Evolutionary conservation across 1,140 invertebrate species (phyloP).

Genomic region (Neodiprion lecontei): DNA sequence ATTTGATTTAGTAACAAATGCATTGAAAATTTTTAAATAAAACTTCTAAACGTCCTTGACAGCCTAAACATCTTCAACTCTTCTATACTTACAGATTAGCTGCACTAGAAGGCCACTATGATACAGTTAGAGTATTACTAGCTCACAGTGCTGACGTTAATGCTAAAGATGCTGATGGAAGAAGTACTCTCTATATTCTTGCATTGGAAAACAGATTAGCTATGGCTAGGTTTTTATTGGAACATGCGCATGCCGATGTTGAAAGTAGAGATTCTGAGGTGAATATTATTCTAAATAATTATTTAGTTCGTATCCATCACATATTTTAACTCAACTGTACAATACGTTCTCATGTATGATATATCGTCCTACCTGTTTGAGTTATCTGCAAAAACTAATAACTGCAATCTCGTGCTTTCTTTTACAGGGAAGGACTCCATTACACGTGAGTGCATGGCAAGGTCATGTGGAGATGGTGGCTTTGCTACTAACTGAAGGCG

Average conservation of each 20-base stretch:
- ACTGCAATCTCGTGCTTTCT: slow-evolving; percentile 10
- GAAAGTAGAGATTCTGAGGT: slow-evolving; percentile 90
- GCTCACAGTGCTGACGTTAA: slow-evolving; percentile 85
- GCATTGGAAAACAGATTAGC: slow-evolving; percentile 88
- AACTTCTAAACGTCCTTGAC: slow-evolving; percentile 14
- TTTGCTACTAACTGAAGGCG: slow-evolving; percentile 77
- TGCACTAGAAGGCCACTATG: slow-evolving; percentile 85
- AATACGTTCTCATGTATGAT: no score
- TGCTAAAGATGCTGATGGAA: slow-evolving; percentile 89
- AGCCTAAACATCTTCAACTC: slow-evolving; percentile 25
- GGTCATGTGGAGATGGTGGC: slow-evolving; percentile 90
- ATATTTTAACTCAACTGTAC: no score
- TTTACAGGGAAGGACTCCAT: slow-evolving; percentile 80
- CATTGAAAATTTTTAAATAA: slow-evolving; percentile 10
- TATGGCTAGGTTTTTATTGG: slow-evolving; percentile 83
- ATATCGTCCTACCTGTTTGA: background rate
- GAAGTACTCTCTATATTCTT: slow-evolving; percentile 90
- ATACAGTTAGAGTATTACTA: slow-evolving; percentile 78
- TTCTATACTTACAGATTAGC: slow-evolving; percentile 69
- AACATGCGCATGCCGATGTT: slow-evolving; percentile 80
- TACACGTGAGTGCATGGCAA: slow-evolving; percentile 95
- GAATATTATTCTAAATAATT: slow-evolving; percentile 37
- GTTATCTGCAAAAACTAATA: background rate
- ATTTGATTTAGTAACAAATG: slow-evolving; percentile 17
- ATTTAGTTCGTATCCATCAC: no score